phyloP scores from a whole-genome alignment of 2,113 vertebrate species.

The Poeciliopsis turrubarensis region DNA sequence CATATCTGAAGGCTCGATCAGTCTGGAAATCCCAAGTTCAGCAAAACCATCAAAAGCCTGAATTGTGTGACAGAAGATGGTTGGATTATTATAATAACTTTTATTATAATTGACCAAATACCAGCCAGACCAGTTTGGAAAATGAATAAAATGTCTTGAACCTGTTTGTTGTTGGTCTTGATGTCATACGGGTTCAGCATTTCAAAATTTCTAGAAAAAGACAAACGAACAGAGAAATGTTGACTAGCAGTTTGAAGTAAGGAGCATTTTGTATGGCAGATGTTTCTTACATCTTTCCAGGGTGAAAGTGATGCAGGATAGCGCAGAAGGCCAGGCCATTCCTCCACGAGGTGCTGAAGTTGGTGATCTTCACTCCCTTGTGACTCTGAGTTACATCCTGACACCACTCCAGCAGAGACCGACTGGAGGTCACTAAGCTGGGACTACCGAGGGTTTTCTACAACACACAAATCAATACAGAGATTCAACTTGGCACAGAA shows the following conservation, averaged over 20 bases:
- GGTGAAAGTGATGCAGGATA: conserved; percentile 88
- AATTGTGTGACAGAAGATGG: background rate
- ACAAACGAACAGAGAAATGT: background rate
- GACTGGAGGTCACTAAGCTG: conserved; percentile 79
- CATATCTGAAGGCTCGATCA: conserved; percentile 90
- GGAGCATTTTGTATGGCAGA: background rate
- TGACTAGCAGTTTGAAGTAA: background rate
- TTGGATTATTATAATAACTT: background rate
- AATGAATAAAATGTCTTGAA: conserved; percentile 30
- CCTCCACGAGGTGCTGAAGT: conserved; percentile 92
- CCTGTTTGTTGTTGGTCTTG: conserved; percentile 89
- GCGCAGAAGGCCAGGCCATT: conserved; percentile 91
- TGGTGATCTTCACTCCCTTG: conserved; percentile 84
- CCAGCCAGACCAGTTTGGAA: background rate
- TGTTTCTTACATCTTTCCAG: conserved; percentile 84
- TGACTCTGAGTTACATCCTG: conserved; percentile 83
- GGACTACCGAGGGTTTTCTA: conserved; percentile 41
- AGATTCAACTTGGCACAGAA: background rate
- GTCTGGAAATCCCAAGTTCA: conserved; percentile 84
- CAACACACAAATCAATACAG: conserved; percentile 7
- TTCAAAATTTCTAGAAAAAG: conserved; percentile 79
- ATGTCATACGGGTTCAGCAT: conserved; percentile 86
- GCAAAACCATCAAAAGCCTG: conserved; percentile 90
- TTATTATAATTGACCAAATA: background rate
- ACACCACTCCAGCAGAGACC: conserved; percentile 88